These are phyloP conservation scores for Brachyopa scutellaris DNA, from an alignment of 2,888 invertebrate species.

Conservation along the genomic window DNA sequence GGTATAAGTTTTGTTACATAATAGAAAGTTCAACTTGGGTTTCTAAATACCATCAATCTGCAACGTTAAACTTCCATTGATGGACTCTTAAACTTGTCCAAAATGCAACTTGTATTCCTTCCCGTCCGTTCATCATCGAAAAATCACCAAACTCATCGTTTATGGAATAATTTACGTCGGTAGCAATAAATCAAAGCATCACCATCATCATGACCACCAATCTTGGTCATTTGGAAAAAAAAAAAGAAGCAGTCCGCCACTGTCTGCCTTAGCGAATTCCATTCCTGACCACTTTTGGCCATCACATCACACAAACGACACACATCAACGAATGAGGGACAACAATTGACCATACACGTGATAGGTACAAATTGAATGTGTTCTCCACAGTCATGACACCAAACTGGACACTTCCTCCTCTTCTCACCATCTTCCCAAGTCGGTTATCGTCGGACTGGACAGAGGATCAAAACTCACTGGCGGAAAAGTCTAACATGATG, in stretches of 20 bases:
- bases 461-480: neutral
- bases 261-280: neutral
- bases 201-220: slow-evolving; percentile 58
- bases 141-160: slow-evolving; percentile 56
- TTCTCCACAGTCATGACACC: slow-evolving; percentile 58
- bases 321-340: slow-evolving; percentile 17
- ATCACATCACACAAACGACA: slow-evolving; percentile 5
- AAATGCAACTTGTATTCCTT: no score
- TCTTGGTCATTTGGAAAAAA: slow-evolving; percentile 39
- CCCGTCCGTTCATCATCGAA: slow-evolving; percentile 44
- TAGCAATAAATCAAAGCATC: slow-evolving; percentile 67
- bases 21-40: no score
- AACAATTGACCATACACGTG: slow-evolving; percentile 68
- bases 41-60: no score
- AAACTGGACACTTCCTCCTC: slow-evolving; percentile 40
- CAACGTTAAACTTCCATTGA: no score
- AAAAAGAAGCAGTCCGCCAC: neutral
- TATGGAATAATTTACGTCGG: slow-evolving; percentile 61
- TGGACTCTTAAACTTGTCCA: no score
- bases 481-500: slow-evolving; percentile 58
- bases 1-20: no score
- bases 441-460: no score
- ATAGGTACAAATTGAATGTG: slow-evolving; percentile 72
- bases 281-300: slow-evolving; percentile 22
- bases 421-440: no score